Evolutionary conservation across 2,797 vertebrate genomes (phyloP).

Genomic region (Acridotheres tristis): DNA sequence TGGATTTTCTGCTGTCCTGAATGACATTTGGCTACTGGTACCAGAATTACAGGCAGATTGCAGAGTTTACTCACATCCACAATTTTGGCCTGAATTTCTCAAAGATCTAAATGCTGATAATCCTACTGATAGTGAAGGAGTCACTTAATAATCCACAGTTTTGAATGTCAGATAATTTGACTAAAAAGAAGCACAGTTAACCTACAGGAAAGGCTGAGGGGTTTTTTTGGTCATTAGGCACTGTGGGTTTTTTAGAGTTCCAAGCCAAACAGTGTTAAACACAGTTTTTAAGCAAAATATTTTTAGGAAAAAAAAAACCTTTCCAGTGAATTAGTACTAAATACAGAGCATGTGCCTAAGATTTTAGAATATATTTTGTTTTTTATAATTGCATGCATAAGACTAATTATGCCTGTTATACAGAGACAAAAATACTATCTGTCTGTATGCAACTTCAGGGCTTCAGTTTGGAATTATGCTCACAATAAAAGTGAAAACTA

Average conservation of each 20-base stretch:
- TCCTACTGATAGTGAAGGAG: background rate
- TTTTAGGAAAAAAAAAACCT: rapidly evolving
- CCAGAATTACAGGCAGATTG: background rate
- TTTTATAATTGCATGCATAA: background rate
- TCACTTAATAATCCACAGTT: background rate
- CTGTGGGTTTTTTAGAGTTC: background rate
- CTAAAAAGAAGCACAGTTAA: background rate
- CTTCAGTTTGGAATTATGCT: background rate
- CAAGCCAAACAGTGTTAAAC: background rate
- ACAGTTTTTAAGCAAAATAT: background rate
- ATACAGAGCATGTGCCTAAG: background rate
- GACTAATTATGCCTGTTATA: background rate
- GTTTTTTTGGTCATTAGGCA: background rate
- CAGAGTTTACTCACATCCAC: background rate
- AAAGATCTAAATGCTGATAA: background rate
- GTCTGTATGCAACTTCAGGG: background rate
- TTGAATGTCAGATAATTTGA: background rate
- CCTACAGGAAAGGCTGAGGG: background rate
- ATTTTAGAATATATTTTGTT: background rate
- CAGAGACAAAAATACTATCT: background rate
- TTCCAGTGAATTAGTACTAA: background rate
- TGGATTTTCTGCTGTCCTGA: background rate
- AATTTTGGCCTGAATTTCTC: background rate
- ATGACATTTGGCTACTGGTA: background rate
- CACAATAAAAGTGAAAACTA: background rate